A percentile compares a stretch with the other conserved stretches of the same genome.
phyloP scores from a whole-genome alignment of 64 coral and sea anemone genomes.

The Orbicella faveolata region DNA sequence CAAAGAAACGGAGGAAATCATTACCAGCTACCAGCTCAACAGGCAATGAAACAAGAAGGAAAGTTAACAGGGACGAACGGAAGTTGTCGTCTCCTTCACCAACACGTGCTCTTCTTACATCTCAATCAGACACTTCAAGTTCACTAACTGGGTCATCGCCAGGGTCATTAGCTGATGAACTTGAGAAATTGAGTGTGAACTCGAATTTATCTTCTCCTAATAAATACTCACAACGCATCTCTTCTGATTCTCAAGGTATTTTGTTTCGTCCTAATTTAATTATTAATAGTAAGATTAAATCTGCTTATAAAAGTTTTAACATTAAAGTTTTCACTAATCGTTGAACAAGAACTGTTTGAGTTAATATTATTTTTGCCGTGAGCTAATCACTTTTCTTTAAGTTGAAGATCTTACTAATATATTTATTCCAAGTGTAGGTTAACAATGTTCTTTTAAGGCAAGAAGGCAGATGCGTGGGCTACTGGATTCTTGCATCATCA shows the following conservation, averaged over 20 bases:
- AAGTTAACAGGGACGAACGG: slow-evolving; percentile 66
- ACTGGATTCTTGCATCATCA: slow-evolving; percentile 63
- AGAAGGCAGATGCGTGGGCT: slow-evolving; percentile 64
- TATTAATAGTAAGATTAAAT: slow-evolving; percentile 1
- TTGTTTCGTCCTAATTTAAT: slow-evolving; percentile 18
- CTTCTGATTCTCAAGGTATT: slow-evolving; percentile 49
- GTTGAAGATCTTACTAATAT: neutral
- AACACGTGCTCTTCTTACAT: slow-evolving; percentile 61
- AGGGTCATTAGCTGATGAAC: slow-evolving; percentile 79
- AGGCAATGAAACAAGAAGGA: slow-evolving; percentile 54
- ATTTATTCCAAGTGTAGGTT: neutral
- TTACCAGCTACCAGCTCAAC: slow-evolving; percentile 68
- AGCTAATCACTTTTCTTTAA: neutral
- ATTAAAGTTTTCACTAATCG: neutral
- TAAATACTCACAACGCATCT: slow-evolving; percentile 33
- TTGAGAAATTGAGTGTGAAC: slow-evolving; percentile 87
- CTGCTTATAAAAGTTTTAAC: neutral
- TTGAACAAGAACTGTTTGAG: neutral
- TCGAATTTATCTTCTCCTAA: slow-evolving; percentile 53
- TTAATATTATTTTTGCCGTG: neutral
- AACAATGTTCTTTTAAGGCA: slow-evolving; percentile 13
- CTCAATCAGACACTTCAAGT: slow-evolving; percentile 82
- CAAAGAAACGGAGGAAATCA: slow-evolving; percentile 98
- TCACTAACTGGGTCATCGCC: slow-evolving; percentile 89
- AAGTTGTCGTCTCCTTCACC: slow-evolving; percentile 62